These are phyloP conservation scores for Rhinolophus ferrumequinum DNA, from an alignment of 2,113 vertebrate species.

Conservation along the genomic window DNA sequence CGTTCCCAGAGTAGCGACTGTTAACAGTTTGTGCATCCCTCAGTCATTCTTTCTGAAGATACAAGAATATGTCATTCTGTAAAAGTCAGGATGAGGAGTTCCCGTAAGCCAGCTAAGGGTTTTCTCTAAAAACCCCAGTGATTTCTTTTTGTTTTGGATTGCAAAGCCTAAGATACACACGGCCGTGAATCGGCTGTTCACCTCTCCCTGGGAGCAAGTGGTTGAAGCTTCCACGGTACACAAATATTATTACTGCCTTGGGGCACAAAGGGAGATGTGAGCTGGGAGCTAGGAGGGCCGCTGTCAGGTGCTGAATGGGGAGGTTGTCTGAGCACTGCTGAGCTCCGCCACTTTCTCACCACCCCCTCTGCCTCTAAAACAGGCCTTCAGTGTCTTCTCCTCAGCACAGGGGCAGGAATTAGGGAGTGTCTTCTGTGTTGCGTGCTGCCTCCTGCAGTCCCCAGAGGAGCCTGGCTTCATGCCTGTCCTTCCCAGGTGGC, in stretches of 20 bases:
- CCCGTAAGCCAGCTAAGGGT: background rate
- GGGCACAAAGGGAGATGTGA: background rate
- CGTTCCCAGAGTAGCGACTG: background rate
- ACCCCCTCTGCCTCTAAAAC: background rate
- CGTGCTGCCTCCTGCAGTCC: background rate
- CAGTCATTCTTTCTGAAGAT: background rate
- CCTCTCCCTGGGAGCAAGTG: background rate
- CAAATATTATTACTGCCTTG: constrained; percentile 36
- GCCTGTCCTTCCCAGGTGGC: background rate
- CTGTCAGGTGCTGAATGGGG: background rate
- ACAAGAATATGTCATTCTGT: background rate
- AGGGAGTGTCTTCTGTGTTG: constrained; percentile 28
- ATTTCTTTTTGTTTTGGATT: background rate
- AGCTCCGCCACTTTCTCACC: background rate
- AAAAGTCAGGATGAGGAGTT: background rate
- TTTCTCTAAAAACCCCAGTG: background rate
- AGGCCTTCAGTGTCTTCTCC: background rate
- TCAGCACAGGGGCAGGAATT: background rate
- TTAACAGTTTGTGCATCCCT: background rate
- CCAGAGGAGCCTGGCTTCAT: background rate
- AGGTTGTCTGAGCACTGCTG: background rate
- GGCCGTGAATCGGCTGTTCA: background rate
- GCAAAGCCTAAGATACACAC: background rate
- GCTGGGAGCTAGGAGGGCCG: background rate
- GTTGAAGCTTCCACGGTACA: constrained; percentile 34